Conservation (phyloP, 37 sponge, comb jelly and placozoan genomes). For the Dysidea cf. avara region DNA sequence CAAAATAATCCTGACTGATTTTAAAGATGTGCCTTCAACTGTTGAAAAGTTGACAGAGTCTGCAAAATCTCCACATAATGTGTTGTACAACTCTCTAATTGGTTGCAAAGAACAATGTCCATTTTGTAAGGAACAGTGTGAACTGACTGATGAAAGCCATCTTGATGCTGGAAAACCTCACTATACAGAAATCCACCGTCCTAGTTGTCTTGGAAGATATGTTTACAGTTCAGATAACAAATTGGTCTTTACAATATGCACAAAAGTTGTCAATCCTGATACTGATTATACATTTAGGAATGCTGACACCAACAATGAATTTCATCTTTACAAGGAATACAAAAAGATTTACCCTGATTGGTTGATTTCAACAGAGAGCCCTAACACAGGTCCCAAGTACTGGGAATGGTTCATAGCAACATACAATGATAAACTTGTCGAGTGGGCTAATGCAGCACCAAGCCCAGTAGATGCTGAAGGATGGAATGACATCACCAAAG, state of each 20-base stretch:
- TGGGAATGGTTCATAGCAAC: constrained; percentile 18
- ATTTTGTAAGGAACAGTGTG: constrained; percentile 18
- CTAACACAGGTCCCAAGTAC: neutral
- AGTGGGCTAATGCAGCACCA: neutral
- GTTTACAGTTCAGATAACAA: too few species aligned
- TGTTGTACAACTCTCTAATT: neutral
- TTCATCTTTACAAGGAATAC: constrained; percentile 6
- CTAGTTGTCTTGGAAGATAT: constrained; percentile 3
- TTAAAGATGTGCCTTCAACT: neutral
- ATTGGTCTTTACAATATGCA: constrained; percentile 12
- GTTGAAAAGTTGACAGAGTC: neutral
- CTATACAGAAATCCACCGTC: constrained; percentile 1
- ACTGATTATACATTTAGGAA: neutral
- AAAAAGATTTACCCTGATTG: constrained; percentile 1
- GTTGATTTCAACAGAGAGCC: constrained; percentile 1
- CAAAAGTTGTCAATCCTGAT: neutral
- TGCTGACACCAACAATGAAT: neutral
- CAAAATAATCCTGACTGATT: too few species aligned
- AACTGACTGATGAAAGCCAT: constrained; percentile 16
- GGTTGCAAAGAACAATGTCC: constrained; percentile 16
- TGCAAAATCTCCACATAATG: neutral
- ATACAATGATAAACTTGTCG: neutral
- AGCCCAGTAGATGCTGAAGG: too few species aligned
- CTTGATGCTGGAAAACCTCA: neutral
- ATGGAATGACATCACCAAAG: too few species aligned